Evolutionary conservation across 2,113 vertebrate genomes (phyloP), one percentile per base, ranked within the genome.

Genomic region (Polypterus senegalus): DNA sequence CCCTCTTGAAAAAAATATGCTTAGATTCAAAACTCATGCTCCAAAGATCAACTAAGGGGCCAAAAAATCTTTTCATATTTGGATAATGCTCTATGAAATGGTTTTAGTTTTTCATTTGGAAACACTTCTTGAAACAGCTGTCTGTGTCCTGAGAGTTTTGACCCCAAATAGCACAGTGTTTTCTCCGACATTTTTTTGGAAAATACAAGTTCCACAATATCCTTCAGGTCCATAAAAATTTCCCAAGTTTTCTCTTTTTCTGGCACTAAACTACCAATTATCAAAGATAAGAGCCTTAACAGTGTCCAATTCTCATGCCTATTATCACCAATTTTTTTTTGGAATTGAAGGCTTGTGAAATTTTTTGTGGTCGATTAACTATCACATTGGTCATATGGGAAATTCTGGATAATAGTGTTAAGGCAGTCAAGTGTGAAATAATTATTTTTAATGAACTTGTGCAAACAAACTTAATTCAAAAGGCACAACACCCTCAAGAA

Each of bases 51-150:
- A 27, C 27, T 27, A 27, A 27, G 27, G 27, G 27, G 1, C 27
- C 27, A 27, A 27, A 27, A 27, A 1, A 27, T 27, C 27, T 27
- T 27, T 1, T 27, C 27, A 27, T 27, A 27, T 27, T 27, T 27
- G 27, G 27, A 27, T 27, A 27, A 27, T 27, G 27, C 27, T 27
- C 27, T 27, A 27, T 27, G 27, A 27, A 27, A 27, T 27, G 27
- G 27, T 27, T 27, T 27, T 27, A 27, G 27, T 27, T 27, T 27
- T 27, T 27, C 27, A 27, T 52, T 63, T 3, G 69, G 63, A 6
- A 73, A 64, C 47, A 67, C 63, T 53, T 73, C 63, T 48, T 71
- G 65, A 55, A 73, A 52, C 3, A 73, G 27, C 4, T 70, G 71
- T 44, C 66, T 66, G 66, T 70, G 66, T 64, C 66, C 66, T 49